Evolutionary conservation across 2,888 invertebrate genomes (phyloP).

Genomic region (Drosophila borborema): DNA sequence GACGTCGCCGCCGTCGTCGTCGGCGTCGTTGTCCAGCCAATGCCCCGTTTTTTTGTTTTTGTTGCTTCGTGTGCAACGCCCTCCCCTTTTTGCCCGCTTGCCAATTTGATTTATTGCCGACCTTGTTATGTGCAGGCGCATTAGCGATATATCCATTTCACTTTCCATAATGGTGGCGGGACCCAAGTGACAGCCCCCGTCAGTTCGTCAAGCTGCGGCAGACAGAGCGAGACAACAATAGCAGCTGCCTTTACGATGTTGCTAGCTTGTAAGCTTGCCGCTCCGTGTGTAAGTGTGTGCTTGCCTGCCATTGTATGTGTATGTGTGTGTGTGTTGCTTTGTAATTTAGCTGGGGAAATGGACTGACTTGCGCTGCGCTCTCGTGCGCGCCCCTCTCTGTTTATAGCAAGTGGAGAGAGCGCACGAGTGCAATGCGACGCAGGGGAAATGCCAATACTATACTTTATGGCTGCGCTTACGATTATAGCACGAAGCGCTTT

Average conservation of each 20-base stretch:
- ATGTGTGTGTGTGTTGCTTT: constrained; percentile 25
- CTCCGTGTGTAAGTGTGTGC: constrained; percentile 5
- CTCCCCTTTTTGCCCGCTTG: constrained; percentile 36
- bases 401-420: constrained; percentile 65
- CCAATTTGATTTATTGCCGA: constrained; percentile 85
- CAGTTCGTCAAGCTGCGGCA: constrained; percentile 51
- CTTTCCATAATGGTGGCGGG: constrained; percentile 83
- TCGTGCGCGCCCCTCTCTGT: constrained; percentile 51
- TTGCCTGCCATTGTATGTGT: constrained; percentile 13
- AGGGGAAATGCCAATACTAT: constrained; percentile 59
- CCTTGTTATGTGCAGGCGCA: constrained; percentile 85
- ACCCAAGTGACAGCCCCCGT: constrained; percentile 66
- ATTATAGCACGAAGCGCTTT: constrained; percentile 18
- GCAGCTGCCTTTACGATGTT: constrained; percentile 31
- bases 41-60: constrained; percentile 45
- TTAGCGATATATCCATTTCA: constrained; percentile 85
- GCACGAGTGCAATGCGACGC: constrained; percentile 47
- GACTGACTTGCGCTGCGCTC: constrained; percentile 14
- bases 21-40: constrained; percentile 36
- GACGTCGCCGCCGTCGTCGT: constrained; percentile 30
- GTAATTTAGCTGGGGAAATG: constrained; percentile 65
- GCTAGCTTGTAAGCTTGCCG: constrained; percentile 44
- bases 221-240: constrained; percentile 64
- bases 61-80: constrained; percentile 33
- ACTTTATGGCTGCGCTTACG: constrained; percentile 32